A percentile compares a stretch with the other conserved stretches of the same genome.
Conservation (phyloP, 2,888 invertebrate genomes). For the Aelia acuminata region DNA sequence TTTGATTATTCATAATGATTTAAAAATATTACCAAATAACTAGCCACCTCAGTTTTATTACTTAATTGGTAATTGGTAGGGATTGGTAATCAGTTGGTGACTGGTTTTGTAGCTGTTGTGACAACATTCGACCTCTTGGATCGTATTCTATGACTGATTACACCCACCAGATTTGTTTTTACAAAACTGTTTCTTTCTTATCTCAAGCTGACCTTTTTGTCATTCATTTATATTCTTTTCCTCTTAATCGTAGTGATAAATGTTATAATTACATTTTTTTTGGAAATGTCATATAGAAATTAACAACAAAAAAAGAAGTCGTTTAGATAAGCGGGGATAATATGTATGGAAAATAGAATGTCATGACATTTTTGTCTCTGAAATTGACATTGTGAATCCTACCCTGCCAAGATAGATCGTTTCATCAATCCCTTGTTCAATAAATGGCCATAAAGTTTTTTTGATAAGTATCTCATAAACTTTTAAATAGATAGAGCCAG, state of each 20-base stretch:
- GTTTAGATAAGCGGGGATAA: too few species aligned
- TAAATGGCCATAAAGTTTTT: neutral
- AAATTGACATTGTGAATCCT: too few species aligned
- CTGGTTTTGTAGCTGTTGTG: neutral
- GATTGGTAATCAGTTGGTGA: constrained; percentile 10
- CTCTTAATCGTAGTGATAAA: too few species aligned
- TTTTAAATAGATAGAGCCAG: neutral
- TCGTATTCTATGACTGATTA: constrained; percentile 38
- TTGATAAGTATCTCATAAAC: neutral
- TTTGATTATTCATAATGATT: neutral
- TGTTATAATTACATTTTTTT: too few species aligned
- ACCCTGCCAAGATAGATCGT: too few species aligned
- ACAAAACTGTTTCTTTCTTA: constrained; percentile 38
- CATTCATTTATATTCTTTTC: too few species aligned
- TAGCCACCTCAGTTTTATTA: neutral
- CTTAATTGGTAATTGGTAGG: neutral
- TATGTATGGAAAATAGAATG: too few species aligned
- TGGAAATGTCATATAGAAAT: too few species aligned
- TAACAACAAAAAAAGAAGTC: too few species aligned
- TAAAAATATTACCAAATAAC: neutral
- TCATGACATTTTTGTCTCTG: too few species aligned
- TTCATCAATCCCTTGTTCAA: neutral
- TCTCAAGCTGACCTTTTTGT: too few species aligned
- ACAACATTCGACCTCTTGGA: constrained; percentile 34
- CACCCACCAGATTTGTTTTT: constrained; percentile 17